Base-by-base conservation (phyloP, 1,140 invertebrate genomes). In the Nasonia giraulti region DNA sequence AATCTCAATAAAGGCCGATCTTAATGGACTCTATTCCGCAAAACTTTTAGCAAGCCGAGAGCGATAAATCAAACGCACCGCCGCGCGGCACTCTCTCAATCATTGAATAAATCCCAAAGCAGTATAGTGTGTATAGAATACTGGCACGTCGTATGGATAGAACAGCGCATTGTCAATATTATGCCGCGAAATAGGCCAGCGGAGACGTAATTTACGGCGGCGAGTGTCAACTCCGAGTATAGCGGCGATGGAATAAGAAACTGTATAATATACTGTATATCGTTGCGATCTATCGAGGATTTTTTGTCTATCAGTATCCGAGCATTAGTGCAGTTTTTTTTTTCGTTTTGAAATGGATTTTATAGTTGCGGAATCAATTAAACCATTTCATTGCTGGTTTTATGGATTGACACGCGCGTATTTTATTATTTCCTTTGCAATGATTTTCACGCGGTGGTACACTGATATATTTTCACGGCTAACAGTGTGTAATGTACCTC, bases 11-110 rank as follows among this genome's bases (percentile, higher is more conserved):
- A 62, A 62, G 6, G 6, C 17, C 55, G 17, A 62, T 62, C 17
- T 62, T 62, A 62, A 62, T n/a, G 55, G 55, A 62, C 55, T 44
- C 40, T 62, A 62, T 62, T 62, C 55, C 55, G 55, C 55, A n/a
- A 62, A 62, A 62, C 14, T 62, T 62, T 62, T 62, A 62, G 20
- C 20, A 4, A 55, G 50, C 17, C 2, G 50, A 55, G 2, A 3
- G 20, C 55, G 20, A 62, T 62, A 62, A 62, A 62, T 62, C 55
- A 62, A 62, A 20, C 55, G 55, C 55, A 17, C 14, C 55, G 27
- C 27, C 27, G 27, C 27, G 27, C 27, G 55, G 55, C 20, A 62
- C 14, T 62, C 55, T 62, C 20, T 62, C 55, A 62, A 62, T 62
- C 55, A 62, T n/a, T n/a, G 20, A 20, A 62, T 62, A 62, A 62